Conservation (phyloP, 2,888 invertebrate species). For the Congeria kusceri region DNA sequence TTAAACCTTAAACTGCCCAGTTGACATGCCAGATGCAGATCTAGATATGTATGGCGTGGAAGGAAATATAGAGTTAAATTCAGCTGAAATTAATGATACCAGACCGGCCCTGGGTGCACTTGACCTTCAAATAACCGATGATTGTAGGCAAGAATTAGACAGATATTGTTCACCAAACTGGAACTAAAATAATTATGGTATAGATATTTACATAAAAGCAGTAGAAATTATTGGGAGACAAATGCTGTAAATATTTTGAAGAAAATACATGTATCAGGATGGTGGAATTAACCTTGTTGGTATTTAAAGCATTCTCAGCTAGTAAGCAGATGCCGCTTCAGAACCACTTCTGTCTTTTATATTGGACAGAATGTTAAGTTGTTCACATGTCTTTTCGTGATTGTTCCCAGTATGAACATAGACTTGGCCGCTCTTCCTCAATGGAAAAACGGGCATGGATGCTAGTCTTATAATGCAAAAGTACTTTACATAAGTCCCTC, state of each 20-base stretch:
- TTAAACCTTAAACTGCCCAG: conserved; percentile 36
- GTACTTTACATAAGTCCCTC: not conserved
- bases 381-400: too few species aligned
- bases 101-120: conserved; percentile 15
- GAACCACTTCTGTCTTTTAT: too few species aligned
- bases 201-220: conserved; percentile 10
- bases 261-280: too few species aligned
- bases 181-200: not conserved
- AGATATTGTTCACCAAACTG: not conserved
- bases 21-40: conserved; percentile 10
- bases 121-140: not conserved
- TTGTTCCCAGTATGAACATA: too few species aligned
- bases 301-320: too few species aligned
- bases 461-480: not conserved
- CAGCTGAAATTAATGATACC: conserved; percentile 3
- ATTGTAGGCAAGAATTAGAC: conserved; percentile 1
- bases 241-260: too few species aligned
- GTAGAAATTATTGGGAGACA: not conserved
- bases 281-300: too few species aligned
- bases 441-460: too few species aligned
- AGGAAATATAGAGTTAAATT: conserved; percentile 7
- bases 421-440: too few species aligned
- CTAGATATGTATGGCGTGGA: conserved; percentile 21
- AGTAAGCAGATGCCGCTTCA: too few species aligned
- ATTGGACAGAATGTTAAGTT: not conserved